Conservation (phyloP, 1,140 invertebrate species). For the Aphelenchoides avenae region DNA sequence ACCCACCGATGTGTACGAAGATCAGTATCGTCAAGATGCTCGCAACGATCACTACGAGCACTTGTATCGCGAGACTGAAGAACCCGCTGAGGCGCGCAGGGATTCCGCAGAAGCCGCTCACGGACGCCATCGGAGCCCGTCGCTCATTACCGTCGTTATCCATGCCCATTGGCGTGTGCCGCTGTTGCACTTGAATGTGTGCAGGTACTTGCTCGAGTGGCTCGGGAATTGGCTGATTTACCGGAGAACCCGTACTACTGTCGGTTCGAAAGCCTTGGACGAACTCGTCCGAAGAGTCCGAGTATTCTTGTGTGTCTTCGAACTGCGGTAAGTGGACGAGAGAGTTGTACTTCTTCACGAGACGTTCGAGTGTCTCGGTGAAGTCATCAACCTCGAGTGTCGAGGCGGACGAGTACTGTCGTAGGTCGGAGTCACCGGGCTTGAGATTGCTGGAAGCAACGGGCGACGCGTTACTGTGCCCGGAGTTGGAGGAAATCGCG, state of each 20-base stretch:
- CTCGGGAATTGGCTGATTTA: too few species aligned
- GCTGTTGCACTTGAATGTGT: constrained; percentile 7
- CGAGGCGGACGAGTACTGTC: constrained; percentile 29
- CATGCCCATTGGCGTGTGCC: neutral
- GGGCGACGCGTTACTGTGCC: too few species aligned
- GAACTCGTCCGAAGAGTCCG: too few species aligned
- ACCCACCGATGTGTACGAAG: constrained; percentile 54
- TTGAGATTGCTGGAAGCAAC: too few species aligned
- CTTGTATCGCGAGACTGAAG: constrained; percentile 43
- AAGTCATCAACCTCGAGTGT: constrained; percentile 19
- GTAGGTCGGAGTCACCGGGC: too few species aligned
- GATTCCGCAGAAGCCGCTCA: constrained; percentile 37
- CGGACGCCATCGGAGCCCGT: constrained; percentile 13
- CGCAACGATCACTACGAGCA: constrained; percentile 32
- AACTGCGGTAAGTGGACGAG: too few species aligned
- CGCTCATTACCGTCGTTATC: constrained; percentile 8
- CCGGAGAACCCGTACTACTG: too few species aligned
- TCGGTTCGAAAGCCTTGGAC: too few species aligned
- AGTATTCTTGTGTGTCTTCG: too few species aligned
- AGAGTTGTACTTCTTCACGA: constrained; percentile 24
- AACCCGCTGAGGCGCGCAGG: constrained; percentile 49
- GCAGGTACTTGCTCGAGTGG: neutral
- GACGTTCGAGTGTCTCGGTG: constrained; percentile 8
- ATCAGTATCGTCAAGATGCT: constrained; percentile 36
- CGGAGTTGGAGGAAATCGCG: too few species aligned